Base-by-base conservation (phyloP, 1,140 invertebrate species). In the Apocrypta bakeri region DNA sequence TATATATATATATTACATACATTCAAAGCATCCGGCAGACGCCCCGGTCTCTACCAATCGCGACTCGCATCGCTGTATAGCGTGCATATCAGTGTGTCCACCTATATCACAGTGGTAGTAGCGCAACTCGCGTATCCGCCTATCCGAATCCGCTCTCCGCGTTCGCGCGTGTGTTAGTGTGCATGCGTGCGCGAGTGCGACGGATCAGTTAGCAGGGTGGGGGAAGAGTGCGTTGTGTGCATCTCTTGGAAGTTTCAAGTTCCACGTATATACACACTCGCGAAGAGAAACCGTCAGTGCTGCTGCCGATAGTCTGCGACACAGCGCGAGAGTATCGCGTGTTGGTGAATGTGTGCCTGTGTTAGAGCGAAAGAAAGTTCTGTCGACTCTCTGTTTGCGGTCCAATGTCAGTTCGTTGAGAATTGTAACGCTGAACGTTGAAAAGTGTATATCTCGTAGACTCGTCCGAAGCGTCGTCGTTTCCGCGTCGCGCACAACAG, bases 21-120 rank as follows among this genome's bases (percentile, higher is more conserved):
- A n/a, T n/a, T n/a, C n/a, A n/a, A n/a, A n/a, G 87, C 74, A 88
- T 89, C 88, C 88, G 89, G 89, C 88, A 89, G 89, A 90, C 89
- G 89, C 89, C 89, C 88, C 75, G 40, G 64, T 17, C 14, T 63
- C 48, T 42, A 69, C 29, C 27, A 27, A 69, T 9, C 9, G 9
- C 33, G 3, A 37, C 2, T 9, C 33, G 9, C 33, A 37, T 9
- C 33, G 33, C 2, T 37, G n/a, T 9, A 37, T 37, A 37, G 2
- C 33, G 33, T 37, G 33, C 25, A 24, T 0, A 48, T 3, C 42
- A 48, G 1, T 1, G 1, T 8, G 24, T 37, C 33, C 61, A 61
- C 56, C 14, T 61, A 61, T 63, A n/a, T 63, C 6, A 7, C 17
- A 63, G n/a, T n/a, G n/a, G n/a, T n/a, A n/a, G n/a, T n/a, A n/a